Conservation (phyloP, 2,888 invertebrate species). For the Napeogenes inachia region DNA sequence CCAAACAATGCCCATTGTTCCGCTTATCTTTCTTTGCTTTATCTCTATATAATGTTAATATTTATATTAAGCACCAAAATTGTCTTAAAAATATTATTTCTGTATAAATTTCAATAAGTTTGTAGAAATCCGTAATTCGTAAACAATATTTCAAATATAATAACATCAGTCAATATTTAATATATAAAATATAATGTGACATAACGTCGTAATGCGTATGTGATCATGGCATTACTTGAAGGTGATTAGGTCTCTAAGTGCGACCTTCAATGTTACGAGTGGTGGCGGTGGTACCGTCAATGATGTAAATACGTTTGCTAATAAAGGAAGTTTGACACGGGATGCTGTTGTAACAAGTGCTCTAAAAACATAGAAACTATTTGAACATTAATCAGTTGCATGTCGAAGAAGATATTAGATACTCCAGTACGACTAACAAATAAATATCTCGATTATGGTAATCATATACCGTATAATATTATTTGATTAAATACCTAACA, state of each 20-base stretch:
- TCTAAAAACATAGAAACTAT: no score
- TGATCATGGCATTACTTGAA: neutral
- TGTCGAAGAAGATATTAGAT: no score
- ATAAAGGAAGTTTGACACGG: conserved; percentile 20
- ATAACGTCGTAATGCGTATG: no score
- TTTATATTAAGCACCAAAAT: conserved; percentile 5
- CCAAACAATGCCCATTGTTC: conserved; percentile 26
- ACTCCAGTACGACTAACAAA: no score
- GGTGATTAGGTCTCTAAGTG: neutral
- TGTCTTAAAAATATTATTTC: neutral
- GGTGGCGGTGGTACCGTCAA: conserved; percentile 12
- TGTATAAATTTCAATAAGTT: neutral
- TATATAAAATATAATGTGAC: no score
- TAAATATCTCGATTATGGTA: no score
- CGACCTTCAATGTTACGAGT: conserved; percentile 12
- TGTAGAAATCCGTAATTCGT: neutral
- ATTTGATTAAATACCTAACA: no score
- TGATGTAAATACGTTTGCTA: conserved; percentile 5
- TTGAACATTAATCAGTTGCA: no score
- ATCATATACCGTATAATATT: no score
- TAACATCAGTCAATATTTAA: neutral
- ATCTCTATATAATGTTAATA: conserved; percentile 11
- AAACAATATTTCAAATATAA: neutral
- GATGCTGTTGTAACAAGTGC: no score
- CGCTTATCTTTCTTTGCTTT: conserved; percentile 13